Evolutionary conservation across 1,140 invertebrate species (phyloP), one percentile per base, ranked within the genome.

Genomic region (Drosophila chauvacae): DNA sequence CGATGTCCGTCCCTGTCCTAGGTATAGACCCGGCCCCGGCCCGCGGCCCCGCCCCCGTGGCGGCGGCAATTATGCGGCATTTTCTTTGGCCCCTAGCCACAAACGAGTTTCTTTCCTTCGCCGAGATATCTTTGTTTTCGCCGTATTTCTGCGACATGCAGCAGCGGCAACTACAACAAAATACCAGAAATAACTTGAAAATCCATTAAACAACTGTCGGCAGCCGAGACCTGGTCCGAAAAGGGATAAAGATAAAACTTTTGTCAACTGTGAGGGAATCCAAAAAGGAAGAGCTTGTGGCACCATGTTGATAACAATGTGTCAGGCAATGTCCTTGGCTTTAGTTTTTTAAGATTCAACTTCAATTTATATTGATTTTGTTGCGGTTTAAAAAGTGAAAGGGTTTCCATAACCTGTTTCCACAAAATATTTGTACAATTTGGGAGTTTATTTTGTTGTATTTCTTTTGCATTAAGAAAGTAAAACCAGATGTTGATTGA

Each of bases 161-260:
- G 77, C 83, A 65, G 77, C 71, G 80, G 71, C 76, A 77, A 87
- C 84, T 80, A 77, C 84, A 87, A 80, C 84, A 87, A 90, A 90
- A 90, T 90, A 81, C 85, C 85, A 90, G 77, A 90, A 90, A 90
- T 90, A 90, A 85, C 85, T 90, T 81, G 85, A 81, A 90, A 90
- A 90, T 90, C 85, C 85, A 90, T 90, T 90, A 90, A 90, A 90
- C 70, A 73, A 73, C 70, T 72, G 70, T 73, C 66, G 70, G 53
- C 33, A 10, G 18, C 33, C 30, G 60, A n/a, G 47, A 44, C 57
- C 64, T 30, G 63, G 64, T 55, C 50, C 45, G 47, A 37, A 77
- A 58, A 79, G 77, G 85, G 85, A 88, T 90, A 78, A 65, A 88
- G 80, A 90, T 81, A 90, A 90, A 73, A 72, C 64, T 81, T 87